These are phyloP conservation scores for Ichneumoninae sp. DNA, from an alignment of 2,888 invertebrate genomes.

Conservation along the genomic window DNA sequence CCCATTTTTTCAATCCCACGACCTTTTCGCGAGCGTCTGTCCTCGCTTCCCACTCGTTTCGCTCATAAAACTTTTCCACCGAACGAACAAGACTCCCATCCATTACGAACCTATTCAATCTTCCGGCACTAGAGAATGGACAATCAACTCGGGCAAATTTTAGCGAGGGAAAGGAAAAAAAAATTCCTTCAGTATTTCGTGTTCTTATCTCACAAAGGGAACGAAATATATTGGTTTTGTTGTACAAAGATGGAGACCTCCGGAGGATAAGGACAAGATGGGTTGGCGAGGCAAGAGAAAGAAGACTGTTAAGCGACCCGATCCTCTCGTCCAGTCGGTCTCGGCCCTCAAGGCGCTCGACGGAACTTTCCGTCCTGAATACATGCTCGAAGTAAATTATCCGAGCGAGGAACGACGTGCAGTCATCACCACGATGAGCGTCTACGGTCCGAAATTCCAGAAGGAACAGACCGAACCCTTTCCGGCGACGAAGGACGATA, in stretches of 20 bases:
- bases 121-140: slow-evolving; percentile 54
- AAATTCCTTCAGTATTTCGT: slow-evolving; percentile 37
- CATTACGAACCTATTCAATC: slow-evolving; percentile 61
- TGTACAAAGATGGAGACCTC: slow-evolving; percentile 66
- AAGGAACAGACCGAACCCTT: slow-evolving; percentile 69
- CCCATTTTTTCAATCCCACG: slow-evolving; percentile 24
- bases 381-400: slow-evolving; percentile 85
- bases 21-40: slow-evolving; percentile 22
- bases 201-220: slow-evolving; percentile 5
- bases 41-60: slow-evolving; percentile 46
- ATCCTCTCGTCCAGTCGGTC: slow-evolving; percentile 86
- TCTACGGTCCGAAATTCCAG: slow-evolving; percentile 79
- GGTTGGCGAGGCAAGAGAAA: slow-evolving; percentile 66
- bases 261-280: slow-evolving; percentile 83
- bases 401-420: slow-evolving; percentile 84
- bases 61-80: slow-evolving; percentile 48
- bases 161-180: slow-evolving; percentile 2
- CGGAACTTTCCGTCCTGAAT: slow-evolving; percentile 88
- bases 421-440: slow-evolving; percentile 84
- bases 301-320: slow-evolving; percentile 82
- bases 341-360: slow-evolving; percentile 88
- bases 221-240: slow-evolving; percentile 35
- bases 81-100: slow-evolving; percentile 51
- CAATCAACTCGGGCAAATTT: slow-evolving; percentile 60
- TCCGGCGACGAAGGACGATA: slow-evolving; percentile 59